phyloP scores from a whole-genome alignment of 2,888 invertebrate species.

The Stenichneumon culpator region DNA sequence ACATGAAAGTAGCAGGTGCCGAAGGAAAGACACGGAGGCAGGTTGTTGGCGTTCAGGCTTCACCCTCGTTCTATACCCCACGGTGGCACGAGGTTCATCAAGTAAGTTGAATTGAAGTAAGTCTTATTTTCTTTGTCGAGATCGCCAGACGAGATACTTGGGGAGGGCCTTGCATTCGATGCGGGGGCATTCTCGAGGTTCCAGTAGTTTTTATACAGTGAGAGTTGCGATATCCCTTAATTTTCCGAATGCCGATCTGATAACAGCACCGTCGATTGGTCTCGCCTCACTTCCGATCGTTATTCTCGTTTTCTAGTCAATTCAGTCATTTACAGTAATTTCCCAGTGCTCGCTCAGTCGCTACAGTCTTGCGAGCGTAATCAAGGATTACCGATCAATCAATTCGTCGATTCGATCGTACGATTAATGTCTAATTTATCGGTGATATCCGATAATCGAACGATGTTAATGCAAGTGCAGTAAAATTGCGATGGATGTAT shows the following conservation, averaged over 20 bases:
- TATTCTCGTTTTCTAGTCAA: slow-evolving; percentile 25
- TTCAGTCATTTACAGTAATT: slow-evolving; percentile 7
- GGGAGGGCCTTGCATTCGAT: slow-evolving; percentile 58
- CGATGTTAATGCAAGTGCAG: slow-evolving; percentile 25
- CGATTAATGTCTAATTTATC: slow-evolving; percentile 34
- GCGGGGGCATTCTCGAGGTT: slow-evolving; percentile 71
- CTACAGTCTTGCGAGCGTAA: neutral
- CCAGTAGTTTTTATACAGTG: slow-evolving; percentile 72
- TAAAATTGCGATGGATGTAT: slow-evolving; percentile 35
- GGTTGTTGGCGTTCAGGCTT: slow-evolving; percentile 51
- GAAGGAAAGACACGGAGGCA: slow-evolving; percentile 53
- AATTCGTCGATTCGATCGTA: slow-evolving; percentile 26
- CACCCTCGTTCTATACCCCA: slow-evolving; percentile 50
- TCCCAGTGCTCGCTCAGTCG: neutral
- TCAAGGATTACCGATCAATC: slow-evolving; percentile 9
- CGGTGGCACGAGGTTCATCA: slow-evolving; percentile 76
- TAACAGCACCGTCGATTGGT: slow-evolving; percentile 45
- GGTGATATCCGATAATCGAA: slow-evolving; percentile 7
- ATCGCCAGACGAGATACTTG: slow-evolving; percentile 74
- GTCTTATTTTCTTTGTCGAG: slow-evolving; percentile 77
- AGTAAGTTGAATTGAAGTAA: slow-evolving; percentile 80
- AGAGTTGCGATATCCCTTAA: slow-evolving; percentile 72
- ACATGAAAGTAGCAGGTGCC: slow-evolving; percentile 63
- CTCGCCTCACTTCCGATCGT: slow-evolving; percentile 40
- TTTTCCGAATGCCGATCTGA: slow-evolving; percentile 71